Conservation (phyloP, 2,888 invertebrate genomes). For the Aquatica leii region DNA sequence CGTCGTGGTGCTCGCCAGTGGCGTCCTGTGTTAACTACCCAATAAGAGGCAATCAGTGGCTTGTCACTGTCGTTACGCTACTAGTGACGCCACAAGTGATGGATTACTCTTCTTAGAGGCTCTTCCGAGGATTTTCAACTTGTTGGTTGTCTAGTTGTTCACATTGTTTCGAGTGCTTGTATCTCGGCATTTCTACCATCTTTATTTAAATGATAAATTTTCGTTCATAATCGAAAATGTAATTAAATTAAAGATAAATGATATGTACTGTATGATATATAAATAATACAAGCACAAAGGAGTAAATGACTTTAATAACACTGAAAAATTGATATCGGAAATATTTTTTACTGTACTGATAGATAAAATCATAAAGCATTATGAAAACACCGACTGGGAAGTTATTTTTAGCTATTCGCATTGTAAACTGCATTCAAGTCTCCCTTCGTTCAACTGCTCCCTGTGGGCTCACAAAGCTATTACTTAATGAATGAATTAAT, state of each 20-base stretch:
- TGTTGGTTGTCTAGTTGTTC: slow-evolving; percentile 55
- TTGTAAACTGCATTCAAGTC: slow-evolving; percentile 32
- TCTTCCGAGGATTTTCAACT: slow-evolving; percentile 55
- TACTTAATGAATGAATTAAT: slow-evolving; percentile 41
- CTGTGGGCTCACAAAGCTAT: slow-evolving; percentile 38
- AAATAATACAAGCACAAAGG: not conserved
- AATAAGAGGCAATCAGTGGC: slow-evolving; percentile 65
- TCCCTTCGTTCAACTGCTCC: slow-evolving; percentile 35
- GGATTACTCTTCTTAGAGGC: slow-evolving; percentile 57
- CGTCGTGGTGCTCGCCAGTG: slow-evolving; percentile 44
- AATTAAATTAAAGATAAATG: slow-evolving; percentile 5
- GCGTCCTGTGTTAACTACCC: slow-evolving; percentile 60
- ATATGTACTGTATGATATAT: too few relatives aligned
- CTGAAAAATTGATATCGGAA: slow-evolving; percentile 7
- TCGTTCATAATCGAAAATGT: not conserved
- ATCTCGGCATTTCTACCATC: slow-evolving; percentile 37
- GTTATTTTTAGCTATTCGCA: slow-evolving; percentile 26
- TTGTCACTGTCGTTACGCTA: slow-evolving; percentile 61
- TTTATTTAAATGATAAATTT: slow-evolving; percentile 30
- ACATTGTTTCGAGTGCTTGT: slow-evolving; percentile 42
- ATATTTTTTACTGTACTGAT: not conserved
- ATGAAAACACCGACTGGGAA: slow-evolving; percentile 19
- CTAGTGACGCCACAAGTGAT: slow-evolving; percentile 58
- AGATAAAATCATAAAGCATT: slow-evolving; percentile 20
- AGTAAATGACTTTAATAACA: not conserved